phyloP scores from a whole-genome alignment of 1,140 invertebrate species.

The Acromyrmex echinatior region DNA sequence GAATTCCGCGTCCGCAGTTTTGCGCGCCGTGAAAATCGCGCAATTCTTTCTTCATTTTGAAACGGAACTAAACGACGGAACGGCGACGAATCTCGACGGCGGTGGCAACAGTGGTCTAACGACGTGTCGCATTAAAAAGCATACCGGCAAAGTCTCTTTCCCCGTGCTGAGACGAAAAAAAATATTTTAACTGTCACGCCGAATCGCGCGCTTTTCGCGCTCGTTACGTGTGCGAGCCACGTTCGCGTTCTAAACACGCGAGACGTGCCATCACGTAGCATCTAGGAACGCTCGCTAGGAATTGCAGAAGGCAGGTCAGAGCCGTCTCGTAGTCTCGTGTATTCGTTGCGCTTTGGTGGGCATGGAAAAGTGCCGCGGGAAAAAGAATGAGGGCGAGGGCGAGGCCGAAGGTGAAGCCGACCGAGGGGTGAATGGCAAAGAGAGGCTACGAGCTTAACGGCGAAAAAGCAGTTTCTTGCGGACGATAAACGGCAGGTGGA shows the following conservation, averaged over 20 bases:
- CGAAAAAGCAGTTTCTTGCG: conserved; percentile 60
- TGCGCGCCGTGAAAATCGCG: conserved; percentile 1
- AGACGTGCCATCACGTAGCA: conserved; percentile 74
- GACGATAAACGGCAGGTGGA: conserved; percentile 55
- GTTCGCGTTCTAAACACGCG: conserved; percentile 76
- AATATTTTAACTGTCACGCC: conserved; percentile 68
- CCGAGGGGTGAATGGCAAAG: conserved; percentile 46
- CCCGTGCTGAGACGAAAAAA: conserved; percentile 38
- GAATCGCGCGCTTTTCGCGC: conserved; percentile 56
- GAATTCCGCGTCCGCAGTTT: conserved; percentile 36
- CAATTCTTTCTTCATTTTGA: conserved; percentile 8
- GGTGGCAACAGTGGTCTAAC: conserved; percentile 12
- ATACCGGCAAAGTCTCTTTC: background rate
- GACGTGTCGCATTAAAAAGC: conserved; percentile 65
- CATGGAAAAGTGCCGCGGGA: conserved; percentile 43
- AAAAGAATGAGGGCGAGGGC: conserved; percentile 27
- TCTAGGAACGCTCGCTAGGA: conserved; percentile 55
- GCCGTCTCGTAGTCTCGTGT: conserved; percentile 19
- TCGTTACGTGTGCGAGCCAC: conserved; percentile 73
- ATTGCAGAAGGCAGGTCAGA: conserved; percentile 52
- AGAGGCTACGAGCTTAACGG: conserved; percentile 41
- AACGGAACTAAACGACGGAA: background rate
- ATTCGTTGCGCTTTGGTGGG: conserved; percentile 55
- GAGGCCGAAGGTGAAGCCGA: conserved; percentile 38
- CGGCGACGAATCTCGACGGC: conserved; percentile 8